A percentile compares a stretch with the other conserved stretches of the same genome.
Conservation (phyloP, 2,888 invertebrate genomes). For the Cyrtodaria siliqua region DNA sequence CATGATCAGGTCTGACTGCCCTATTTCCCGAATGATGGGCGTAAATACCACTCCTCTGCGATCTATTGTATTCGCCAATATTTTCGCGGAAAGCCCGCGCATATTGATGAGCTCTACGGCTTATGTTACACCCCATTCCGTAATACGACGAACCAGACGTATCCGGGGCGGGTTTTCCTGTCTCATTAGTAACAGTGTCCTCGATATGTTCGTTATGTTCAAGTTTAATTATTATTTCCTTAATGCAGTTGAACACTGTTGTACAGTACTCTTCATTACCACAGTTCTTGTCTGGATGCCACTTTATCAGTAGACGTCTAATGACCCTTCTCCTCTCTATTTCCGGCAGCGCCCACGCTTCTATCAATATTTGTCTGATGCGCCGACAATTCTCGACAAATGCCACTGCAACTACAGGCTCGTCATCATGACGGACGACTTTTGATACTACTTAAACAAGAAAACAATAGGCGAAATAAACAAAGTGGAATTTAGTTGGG, state of each 20-base stretch:
- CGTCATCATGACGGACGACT: constrained; percentile 20
- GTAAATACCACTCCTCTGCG: background rate
- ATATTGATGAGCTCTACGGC: constrained; percentile 11
- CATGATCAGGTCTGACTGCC: too few species aligned
- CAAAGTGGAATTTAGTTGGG: too few species aligned
- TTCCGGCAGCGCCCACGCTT: constrained; percentile 35
- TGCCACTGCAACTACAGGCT: constrained; percentile 22
- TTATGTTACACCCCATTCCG: constrained; percentile 8
- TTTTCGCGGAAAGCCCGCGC: constrained; percentile 26
- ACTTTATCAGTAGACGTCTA: constrained; percentile 44
- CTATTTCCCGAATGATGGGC: background rate
- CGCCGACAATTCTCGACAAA: constrained; percentile 43
- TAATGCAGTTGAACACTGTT: constrained; percentile 52
- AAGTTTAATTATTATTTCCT: constrained; percentile 33
- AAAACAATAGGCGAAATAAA: too few species aligned
- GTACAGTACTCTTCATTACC: too few species aligned
- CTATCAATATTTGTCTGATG: constrained; percentile 20
- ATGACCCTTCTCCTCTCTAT: constrained; percentile 50
- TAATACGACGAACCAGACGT: too few species aligned
- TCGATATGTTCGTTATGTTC: background rate
- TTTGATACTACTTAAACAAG: constrained; percentile 7
- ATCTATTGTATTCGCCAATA: constrained; percentile 19
- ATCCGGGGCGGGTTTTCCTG: too few species aligned
- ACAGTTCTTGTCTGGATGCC: too few species aligned
- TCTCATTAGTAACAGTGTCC: too few species aligned